Base-by-base conservation (phyloP, 92 coral and sea anemone species). In the Siderastrea siderea region DNA sequence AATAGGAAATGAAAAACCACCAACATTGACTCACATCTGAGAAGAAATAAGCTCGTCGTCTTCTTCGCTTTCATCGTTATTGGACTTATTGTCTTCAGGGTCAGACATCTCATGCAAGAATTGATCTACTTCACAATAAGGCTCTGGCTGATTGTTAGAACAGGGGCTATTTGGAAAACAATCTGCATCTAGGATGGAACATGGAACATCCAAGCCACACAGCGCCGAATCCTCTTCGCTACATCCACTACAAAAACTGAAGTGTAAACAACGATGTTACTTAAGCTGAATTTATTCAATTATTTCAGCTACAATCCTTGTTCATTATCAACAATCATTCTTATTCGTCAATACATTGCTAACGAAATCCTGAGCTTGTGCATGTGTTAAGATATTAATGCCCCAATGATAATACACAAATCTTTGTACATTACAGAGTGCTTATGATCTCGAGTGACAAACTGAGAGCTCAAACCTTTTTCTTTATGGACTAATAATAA, bases 71-170 rank as follows among this genome's bases (percentile, higher is more conserved):
- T 68, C 47, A 43, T 68, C 74, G 16, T 17, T 10, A 68, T 68
- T 68, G 73, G 73, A 68, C 47, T 68, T 68, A 38, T 68, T 68
- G 73, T 68, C 73, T 68, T 68, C 73, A 68, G 73, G 50, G 73
- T 68, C 73, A 68, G 73, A 68, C 73, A 46, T 13, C 74, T 68
- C 47, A 17, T 68, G 74, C 74, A 68, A 61, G 66, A 61, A 3
- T 68, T 68, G 74, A 68, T 47, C 50, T 68, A 68, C 74, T 68
- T 68, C 74, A 47, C 74, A 68, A n/a, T n/a, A n/a, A 68, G 74
- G 74, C 50, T 47, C 74, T 68, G 74, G 74, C 74, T 68, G 74
- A 68, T 68, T 68, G 46, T 68, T 9, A 68, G 74, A 38, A 68
- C 74, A 38, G 48, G 74, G 50, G 74, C 74, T 68, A 68, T 47